A percentile compares a stretch with the other conserved stretches of the same genome.
These are phyloP conservation scores for Regulus satrapa DNA, from an alignment of 2,113 vertebrate species.

Conservation along the genomic window DNA sequence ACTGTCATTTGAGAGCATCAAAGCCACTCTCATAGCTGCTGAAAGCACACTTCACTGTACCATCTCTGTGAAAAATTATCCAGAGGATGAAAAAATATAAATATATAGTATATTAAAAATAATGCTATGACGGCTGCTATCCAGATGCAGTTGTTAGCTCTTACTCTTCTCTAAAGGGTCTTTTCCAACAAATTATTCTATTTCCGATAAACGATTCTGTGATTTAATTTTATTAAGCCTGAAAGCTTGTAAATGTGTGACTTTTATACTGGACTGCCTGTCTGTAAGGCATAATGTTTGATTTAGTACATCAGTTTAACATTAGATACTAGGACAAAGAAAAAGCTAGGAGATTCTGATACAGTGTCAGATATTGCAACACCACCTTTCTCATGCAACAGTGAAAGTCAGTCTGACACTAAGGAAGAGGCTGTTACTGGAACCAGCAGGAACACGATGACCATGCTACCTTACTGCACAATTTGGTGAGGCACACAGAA, in stretches of 20 bases:
- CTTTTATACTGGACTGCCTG: background rate
- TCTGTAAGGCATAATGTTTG: background rate
- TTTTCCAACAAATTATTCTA: background rate
- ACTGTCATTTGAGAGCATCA: constrained; percentile 37
- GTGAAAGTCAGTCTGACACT: background rate
- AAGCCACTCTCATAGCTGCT: background rate
- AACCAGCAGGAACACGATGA: background rate
- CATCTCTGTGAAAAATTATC: background rate
- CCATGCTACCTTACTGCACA: background rate
- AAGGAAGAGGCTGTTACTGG: background rate
- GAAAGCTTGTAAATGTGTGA: background rate
- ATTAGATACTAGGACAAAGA: background rate
- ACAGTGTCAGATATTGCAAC: background rate
- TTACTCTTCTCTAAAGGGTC: background rate
- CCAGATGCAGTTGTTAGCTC: background rate
- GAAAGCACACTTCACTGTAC: constrained; percentile 10
- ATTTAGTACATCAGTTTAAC: background rate
- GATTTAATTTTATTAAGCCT: background rate
- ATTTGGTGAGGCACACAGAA: background rate
- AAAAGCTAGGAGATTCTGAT: background rate
- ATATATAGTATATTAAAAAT: background rate
- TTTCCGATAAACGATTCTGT: background rate
- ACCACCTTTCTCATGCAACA: background rate
- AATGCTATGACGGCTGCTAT: background rate
- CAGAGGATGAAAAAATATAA: background rate